Percentiles rank a stretch among this genome's conserved stretches.
phyloP scores from a whole-genome alignment of 2,888 invertebrate species.

The Pristionchus maxplancki region DNA sequence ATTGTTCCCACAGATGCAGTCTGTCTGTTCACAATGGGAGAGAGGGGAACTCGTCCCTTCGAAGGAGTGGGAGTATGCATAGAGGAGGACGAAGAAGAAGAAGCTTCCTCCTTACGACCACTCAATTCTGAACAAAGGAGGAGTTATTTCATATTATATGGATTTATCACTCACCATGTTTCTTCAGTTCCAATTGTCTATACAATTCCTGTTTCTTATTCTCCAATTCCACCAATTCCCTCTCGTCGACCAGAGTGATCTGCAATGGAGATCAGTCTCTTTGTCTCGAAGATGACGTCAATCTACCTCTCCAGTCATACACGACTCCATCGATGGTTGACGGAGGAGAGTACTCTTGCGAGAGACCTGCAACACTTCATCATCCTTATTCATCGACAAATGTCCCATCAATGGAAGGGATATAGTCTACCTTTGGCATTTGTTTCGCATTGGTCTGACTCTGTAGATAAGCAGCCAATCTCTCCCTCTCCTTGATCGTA shows the following conservation, averaged over 20 bases:
- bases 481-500: constrained; percentile 55
- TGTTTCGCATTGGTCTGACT: constrained; percentile 64
- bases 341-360: constrained; percentile 51
- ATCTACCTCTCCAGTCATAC: constrained; percentile 43
- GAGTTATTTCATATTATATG: not conserved
- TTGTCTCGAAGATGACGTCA: not conserved
- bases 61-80: not conserved
- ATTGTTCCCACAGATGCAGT: constrained; percentile 31
- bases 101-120: constrained; percentile 48
- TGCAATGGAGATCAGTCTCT: constrained; percentile 31
- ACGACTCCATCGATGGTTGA: constrained; percentile 37
- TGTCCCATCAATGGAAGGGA: too few relatives aligned
- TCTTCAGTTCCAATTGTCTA: constrained; percentile 52
- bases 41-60: not conserved
- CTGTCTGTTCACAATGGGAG: constrained; percentile 19
- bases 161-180: constrained; percentile 44
- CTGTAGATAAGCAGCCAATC: constrained; percentile 61
- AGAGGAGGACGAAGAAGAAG: not conserved
- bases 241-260: constrained; percentile 55
- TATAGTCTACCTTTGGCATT: constrained; percentile 64
- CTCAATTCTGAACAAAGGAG: constrained; percentile 46
- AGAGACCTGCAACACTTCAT: constrained; percentile 39
- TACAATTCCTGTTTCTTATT: constrained; percentile 50
- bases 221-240: constrained; percentile 55
- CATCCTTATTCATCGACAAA: too few relatives aligned